Evolutionary conservation across 2,888 invertebrate species (phyloP), one percentile per base, ranked within the genome.

Genomic region (Hymenopus coronatus): DNA sequence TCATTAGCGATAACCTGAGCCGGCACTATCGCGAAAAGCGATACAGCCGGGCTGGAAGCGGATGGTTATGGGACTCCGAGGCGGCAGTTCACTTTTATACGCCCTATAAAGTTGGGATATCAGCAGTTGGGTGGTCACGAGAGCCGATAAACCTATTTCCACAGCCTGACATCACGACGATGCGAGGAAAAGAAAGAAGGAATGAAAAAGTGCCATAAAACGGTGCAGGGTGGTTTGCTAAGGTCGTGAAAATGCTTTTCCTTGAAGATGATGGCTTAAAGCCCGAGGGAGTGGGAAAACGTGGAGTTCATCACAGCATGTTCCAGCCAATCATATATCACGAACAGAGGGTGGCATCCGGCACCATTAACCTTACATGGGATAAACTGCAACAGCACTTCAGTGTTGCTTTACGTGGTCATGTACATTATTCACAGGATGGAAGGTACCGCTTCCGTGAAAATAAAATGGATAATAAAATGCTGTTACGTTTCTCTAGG

Each of bases 171-270:
- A 70, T 70, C 54, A 87, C 81, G 30, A 70, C 82, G 82, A 84
- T 30, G 82, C 40, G 87, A 82, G 25, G 87, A 87, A 87, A 82
- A 87, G 20, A 82, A 30, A 87, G 40, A 70, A 82, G 87, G n/a
- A 87, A 33, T 33, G 82, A 87, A 28, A 82, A 87, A 82, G 25
- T 27, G 82, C 87, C 87, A 87, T 87, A 87, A 87, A 86, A 86
- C 30, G 87, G 87, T 70, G 54, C 54, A 25, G 54, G 54, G 54
- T 20, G 54, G 54, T 70, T 70, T 70, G 54, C 54, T 82, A 87
- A 82, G 87, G 87, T 40, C 28, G 87, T 87, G 87, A 87, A 87
- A 87, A 87, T 87, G 87, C 87, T 82, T 87, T 87, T 82, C 82
- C 82, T 87, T 33, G 27, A 30, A 82, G 87, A 87, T 87, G 87